phyloP scores from a whole-genome alignment of 2,797 vertebrate genomes.

The Perodicticus potto region DNA sequence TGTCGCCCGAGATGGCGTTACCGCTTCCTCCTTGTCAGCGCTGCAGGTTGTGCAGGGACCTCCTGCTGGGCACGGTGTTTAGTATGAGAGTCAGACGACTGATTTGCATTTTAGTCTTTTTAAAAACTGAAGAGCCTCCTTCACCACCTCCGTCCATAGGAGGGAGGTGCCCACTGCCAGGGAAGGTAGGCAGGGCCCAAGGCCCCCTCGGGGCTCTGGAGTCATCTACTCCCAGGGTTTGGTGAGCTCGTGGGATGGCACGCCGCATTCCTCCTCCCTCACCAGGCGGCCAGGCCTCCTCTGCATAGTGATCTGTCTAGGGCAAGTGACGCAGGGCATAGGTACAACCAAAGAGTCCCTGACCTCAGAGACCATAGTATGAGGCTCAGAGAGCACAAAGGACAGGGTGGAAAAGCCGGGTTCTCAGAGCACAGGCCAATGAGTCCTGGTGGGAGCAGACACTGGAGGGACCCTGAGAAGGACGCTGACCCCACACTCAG shows the following conservation, averaged over 20 bases:
- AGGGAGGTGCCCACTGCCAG: not conserved
- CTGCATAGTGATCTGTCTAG: not conserved
- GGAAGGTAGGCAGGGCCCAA: not conserved
- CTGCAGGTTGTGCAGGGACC: slow-evolving; percentile 2
- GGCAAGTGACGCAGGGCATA: accelerated
- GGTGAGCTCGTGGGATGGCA: not conserved
- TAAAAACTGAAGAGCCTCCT: not conserved
- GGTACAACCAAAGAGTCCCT: not conserved
- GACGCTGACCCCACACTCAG: accelerated
- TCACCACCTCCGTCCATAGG: not conserved
- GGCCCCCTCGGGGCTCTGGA: not conserved
- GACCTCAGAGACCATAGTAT: accelerated
- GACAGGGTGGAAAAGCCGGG: not conserved
- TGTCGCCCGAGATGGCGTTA: not conserved
- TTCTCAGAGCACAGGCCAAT: accelerated
- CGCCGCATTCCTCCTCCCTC: too few relatives aligned
- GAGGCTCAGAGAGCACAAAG: not conserved
- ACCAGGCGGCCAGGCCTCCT: not conserved
- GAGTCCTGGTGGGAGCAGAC: not conserved
- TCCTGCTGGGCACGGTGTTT: not conserved
- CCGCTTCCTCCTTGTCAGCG: not conserved
- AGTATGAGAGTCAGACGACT: not conserved
- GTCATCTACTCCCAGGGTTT: not conserved
- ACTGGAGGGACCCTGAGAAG: not conserved
- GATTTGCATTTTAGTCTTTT: slow-evolving; percentile 49